These are phyloP conservation scores for Crocuta crocuta DNA, from an alignment of 2,113 vertebrate genomes.

Conservation along the genomic window DNA sequence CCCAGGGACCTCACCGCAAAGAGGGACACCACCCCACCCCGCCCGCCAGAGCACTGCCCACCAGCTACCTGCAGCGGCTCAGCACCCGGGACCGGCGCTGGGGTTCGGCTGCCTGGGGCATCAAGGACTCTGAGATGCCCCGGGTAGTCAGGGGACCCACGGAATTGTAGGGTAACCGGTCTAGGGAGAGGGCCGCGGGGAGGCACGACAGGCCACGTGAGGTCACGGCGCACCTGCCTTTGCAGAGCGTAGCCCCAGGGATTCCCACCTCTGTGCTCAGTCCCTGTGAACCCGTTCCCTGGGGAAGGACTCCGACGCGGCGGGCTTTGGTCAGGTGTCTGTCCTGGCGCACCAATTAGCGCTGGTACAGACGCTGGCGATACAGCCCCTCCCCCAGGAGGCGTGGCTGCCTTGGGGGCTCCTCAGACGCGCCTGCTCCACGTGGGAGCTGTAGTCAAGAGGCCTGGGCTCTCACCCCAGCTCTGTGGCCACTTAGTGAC, in stretches of 20 bases:
- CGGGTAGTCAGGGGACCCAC: not conserved
- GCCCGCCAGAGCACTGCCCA: fast-evolving
- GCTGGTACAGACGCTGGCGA: not conserved
- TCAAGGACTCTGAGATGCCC: not conserved
- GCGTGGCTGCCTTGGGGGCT: not conserved
- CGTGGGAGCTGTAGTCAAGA: fast-evolving
- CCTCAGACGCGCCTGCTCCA: too few relatives aligned
- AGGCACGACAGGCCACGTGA: fast-evolving
- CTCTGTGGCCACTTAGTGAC: not conserved
- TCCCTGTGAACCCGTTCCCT: not conserved
- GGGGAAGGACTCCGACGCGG: not conserved
- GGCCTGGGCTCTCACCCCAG: not conserved
- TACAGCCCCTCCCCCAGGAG: not conserved
- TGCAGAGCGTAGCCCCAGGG: not conserved
- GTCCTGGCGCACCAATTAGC: not conserved
- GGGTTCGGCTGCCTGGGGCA: not conserved
- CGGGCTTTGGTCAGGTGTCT: not conserved
- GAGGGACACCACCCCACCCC: not conserved
- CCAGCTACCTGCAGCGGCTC: not conserved
- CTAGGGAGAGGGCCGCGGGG: too few relatives aligned
- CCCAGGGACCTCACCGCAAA: not conserved
- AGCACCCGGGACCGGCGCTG: not conserved
- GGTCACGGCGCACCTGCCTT: not conserved
- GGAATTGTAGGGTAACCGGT: not conserved
- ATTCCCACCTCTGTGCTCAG: not conserved